A percentile compares a stretch with the other conserved stretches of the same genome.
Evolutionary conservation across 2,113 vertebrate genomes (phyloP).

Genomic region (Thalassoma bifasciatum): DNA sequence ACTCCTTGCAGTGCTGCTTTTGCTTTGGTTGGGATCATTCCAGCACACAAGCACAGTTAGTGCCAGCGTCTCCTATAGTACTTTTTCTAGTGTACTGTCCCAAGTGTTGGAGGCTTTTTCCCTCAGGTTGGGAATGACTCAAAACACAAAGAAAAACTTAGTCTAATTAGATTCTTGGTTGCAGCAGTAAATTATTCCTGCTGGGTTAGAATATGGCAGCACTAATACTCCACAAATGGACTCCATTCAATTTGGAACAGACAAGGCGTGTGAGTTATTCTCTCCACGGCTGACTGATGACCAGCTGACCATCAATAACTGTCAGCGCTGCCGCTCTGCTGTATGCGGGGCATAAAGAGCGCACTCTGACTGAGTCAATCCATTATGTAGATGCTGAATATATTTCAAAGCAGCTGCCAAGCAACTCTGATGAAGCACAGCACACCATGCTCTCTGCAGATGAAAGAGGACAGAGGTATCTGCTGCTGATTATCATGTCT

Average conservation of each 20-base stretch:
- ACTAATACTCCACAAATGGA: conserved; percentile 1
- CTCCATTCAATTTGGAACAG: conserved; percentile 3
- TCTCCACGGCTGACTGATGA: conserved; percentile 14
- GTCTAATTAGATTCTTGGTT: neutral
- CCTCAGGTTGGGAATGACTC: too few relatives aligned
- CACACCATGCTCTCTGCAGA: neutral
- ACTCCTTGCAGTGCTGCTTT: too few relatives aligned
- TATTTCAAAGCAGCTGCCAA: conserved; percentile 26
- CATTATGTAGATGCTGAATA: conserved; percentile 4
- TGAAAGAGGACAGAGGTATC: conserved; percentile 29
- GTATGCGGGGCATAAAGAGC: conserved; percentile 1
- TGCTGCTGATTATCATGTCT: conserved; percentile 30
- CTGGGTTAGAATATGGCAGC: neutral
- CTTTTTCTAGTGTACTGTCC: too few relatives aligned
- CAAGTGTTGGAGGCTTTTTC: too few relatives aligned
- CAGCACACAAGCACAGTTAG: too few relatives aligned
- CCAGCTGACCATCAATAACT: neutral
- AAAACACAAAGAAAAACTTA: too few relatives aligned
- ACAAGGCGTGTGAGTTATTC: neutral
- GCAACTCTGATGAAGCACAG: neutral
- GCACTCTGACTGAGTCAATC: conserved; percentile 28
- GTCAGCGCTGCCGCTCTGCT: conserved; percentile 13
- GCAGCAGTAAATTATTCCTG: neutral
- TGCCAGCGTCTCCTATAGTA: too few relatives aligned
- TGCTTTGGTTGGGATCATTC: too few relatives aligned